Evolutionary conservation across 1,140 invertebrate genomes (phyloP), one percentile per base, ranked within the genome.

Genomic region (Oryctes rhinoceros): DNA sequence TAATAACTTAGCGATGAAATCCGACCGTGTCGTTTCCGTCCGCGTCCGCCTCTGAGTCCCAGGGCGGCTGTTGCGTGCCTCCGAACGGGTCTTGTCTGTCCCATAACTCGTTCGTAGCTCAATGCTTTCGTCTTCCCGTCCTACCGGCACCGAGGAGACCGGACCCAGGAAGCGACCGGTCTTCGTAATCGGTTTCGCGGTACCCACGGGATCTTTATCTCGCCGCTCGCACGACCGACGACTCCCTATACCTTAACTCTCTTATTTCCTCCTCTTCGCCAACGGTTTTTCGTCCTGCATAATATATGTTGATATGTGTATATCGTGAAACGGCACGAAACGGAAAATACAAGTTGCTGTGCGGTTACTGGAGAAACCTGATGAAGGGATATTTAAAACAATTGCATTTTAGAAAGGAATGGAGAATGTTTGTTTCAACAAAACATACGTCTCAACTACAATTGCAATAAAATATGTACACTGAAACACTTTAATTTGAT

Each of bases 111-210:
- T 79, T 37, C 65, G 20, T 7, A 15, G 65, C 65, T 71, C 65
- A 37, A 71, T 24, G 65, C 20, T 15, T 59, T 59, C 53, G 65
- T 35, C 20, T 71, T 35, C 65, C 65, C 65, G 65, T 71, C 15
- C 65, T 71, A 71, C 65, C 20, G 35, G 35, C 4, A 37, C 20
- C 24, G 24, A 15, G 10, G 9, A 15, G 20, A 13, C 24, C 49
- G 80, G 65, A 71, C 11, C 11, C 65, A 37, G 24, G 18, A 24
- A 24, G 24, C 65, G 53, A 71, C 20, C 49, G 80, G 74, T 79
- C 76, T 48, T 78, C 48, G 76, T 81, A 83, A 83, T 81, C 82
- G 82, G 82, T 83, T 76, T 78, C 80, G 74, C 77, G 78, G 80
- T 76, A 79, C 82, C 82, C 82, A 44, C 80, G 78, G 80, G 82